phyloP scores from a whole-genome alignment of 1,140 invertebrate species.

The Centruroides vittatus region DNA sequence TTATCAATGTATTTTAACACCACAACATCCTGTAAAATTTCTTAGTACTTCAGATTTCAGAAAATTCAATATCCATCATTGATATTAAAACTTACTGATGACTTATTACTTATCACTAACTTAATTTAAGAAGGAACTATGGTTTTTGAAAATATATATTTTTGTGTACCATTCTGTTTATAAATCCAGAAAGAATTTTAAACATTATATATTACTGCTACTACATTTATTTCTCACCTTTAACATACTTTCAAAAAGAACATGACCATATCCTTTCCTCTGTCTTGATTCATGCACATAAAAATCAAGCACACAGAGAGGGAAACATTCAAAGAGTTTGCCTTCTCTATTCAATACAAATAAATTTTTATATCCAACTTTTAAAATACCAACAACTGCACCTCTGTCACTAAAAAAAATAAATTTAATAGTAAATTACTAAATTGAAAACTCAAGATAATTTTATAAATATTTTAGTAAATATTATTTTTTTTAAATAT shows the following conservation, averaged over 20 bases:
- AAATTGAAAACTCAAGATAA: too few relatives aligned
- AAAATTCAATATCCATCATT: too few relatives aligned
- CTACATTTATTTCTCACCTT: slow-evolving; percentile 23
- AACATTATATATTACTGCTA: not conserved
- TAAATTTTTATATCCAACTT: slow-evolving; percentile 67
- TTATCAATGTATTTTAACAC: too few relatives aligned
- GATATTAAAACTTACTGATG: too few relatives aligned
- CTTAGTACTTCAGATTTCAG: too few relatives aligned
- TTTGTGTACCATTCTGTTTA: not conserved
- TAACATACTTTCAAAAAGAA: slow-evolving; percentile 65
- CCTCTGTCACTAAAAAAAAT: slow-evolving; percentile 38
- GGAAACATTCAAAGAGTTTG: slow-evolving; percentile 31
- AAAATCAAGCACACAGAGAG: slow-evolving; percentile 72
- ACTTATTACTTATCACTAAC: too few relatives aligned
- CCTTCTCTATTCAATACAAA: slow-evolving; percentile 58
- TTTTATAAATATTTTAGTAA: too few relatives aligned
- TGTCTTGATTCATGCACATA: slow-evolving; percentile 67
- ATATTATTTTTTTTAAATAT: too few relatives aligned
- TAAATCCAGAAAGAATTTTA: not conserved
- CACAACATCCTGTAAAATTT: too few relatives aligned
- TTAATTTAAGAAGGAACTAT: too few relatives aligned
- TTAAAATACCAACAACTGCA: slow-evolving; percentile 58
- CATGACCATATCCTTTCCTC: slow-evolving; percentile 56
- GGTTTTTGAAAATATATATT: not conserved
- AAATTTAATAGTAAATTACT: not conserved